Base-by-base conservation (phyloP, 2,888 invertebrate species). In the Lepidonotus clava region DNA sequence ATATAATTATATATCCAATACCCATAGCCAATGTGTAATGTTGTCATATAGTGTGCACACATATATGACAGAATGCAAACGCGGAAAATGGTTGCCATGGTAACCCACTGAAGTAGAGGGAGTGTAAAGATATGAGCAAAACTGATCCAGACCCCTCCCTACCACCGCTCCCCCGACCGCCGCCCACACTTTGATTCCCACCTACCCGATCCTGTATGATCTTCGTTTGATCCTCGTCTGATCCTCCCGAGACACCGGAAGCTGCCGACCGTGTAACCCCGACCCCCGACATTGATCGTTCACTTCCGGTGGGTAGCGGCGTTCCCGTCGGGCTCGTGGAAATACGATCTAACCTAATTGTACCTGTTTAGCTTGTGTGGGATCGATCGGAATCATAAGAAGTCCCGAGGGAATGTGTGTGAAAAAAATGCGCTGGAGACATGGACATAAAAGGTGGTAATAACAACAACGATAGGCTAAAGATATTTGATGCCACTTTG, bases 211-310 rank as follows among this genome's bases (percentile, higher is more conserved):
- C 71, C 71, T 18, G 5, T 71, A 71, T 34, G 36, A 71, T 61
- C 61, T 32, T n/a, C 0, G 56, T 46, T 11, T 18, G 8, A 46
- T 8, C 46, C 46, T 46, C 46, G 38, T 38, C 34, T 71, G 71
- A 71, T 71, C 71, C 71, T 71, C 18, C n/a, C 5, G 18, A 34
- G 71, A 71, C 18, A 34, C 38, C 11, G 8, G 36, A 36, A 38
- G 38, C 8, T 14, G 21, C 38, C 71, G 21, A 71, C 71, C 34
- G 11, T 5, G 38, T 0, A 24, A n/a, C 36, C 71, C 21, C 38
- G 71, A 71, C 71, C 71, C 66, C 5, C 14, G 36, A 32, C 71
- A 71, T 71, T 71, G 71, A 71, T 38, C 38, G 34, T n/a, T 38
- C 36, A 18, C 71, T 36, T 71, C 61, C 28, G 61, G 61, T 61